Conservation (phyloP, 2,113 vertebrate genomes). For the Carassius auratus region DNA sequence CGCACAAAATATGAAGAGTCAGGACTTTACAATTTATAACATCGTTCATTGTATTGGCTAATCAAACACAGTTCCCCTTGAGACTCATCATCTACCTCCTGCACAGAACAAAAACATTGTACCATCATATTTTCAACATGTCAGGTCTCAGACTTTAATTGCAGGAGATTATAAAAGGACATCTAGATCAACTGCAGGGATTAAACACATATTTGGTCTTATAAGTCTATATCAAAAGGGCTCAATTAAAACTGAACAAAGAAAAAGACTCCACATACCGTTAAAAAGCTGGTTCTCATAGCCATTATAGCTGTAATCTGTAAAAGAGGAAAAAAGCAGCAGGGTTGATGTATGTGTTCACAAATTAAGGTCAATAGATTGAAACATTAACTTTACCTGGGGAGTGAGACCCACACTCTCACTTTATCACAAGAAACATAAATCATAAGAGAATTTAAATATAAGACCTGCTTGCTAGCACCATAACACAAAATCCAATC, state of each 20-base stretch:
- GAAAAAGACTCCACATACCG: constrained; percentile 66
- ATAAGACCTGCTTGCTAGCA: background rate
- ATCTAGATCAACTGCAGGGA: background rate
- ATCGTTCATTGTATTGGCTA: background rate
- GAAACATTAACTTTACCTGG: constrained; percentile 16
- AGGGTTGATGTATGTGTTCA: constrained; percentile 34
- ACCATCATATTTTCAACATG: background rate
- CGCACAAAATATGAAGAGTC: constrained; percentile 57
- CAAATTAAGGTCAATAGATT: constrained; percentile 41
- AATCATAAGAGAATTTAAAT: constrained; percentile 35
- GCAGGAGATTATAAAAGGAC: background rate
- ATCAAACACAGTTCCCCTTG: constrained; percentile 22
- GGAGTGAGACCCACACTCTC: background rate
- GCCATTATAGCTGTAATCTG: constrained; percentile 74
- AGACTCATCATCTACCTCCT: background rate
- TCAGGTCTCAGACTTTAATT: background rate
- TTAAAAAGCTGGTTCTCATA: constrained; percentile 83
- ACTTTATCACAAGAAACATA: background rate
- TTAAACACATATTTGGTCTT: background rate
- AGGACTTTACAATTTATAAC: constrained; percentile 2
- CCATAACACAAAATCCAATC: constrained; percentile 23
- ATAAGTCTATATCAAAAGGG: background rate
- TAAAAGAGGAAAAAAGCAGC: constrained; percentile 51
- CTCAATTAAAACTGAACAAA: background rate
- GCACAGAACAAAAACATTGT: background rate